phyloP scores from a whole-genome alignment of 2,797 vertebrate species.

The Cichlasoma orientale region DNA sequence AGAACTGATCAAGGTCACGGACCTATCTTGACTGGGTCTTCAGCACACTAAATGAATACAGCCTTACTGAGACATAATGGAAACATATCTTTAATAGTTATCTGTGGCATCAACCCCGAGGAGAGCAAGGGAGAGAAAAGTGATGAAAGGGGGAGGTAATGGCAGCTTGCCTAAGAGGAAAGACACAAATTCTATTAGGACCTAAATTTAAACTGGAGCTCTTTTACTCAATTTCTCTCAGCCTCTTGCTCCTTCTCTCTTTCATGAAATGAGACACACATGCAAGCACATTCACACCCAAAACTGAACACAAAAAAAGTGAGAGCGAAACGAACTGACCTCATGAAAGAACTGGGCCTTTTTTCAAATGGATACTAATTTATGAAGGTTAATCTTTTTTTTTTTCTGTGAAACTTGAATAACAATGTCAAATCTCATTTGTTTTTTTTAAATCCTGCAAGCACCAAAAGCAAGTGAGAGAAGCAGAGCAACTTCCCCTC shows the following conservation, averaged over 20 bases:
- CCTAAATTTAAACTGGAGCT: conserved; percentile 62
- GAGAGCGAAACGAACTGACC: conserved; percentile 18
- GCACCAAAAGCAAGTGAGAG: not conserved
- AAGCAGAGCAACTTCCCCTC: not conserved
- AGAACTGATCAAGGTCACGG: conserved; percentile 32
- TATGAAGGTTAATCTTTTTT: conserved; percentile 12
- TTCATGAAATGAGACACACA: conserved; percentile 10
- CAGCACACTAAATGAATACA: conserved; percentile 26
- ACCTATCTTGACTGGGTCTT: conserved; percentile 14
- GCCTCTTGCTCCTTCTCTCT: conserved; percentile 7
- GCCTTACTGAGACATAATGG: conserved; percentile 35
- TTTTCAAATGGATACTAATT: conserved; percentile 20
- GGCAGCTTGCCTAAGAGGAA: conserved; percentile 55
- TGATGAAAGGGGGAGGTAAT: conserved; percentile 70
- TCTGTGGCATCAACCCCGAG: conserved; percentile 42
- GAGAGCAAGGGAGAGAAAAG: conserved; percentile 45
- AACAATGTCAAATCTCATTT: not conserved
- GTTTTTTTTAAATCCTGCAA: conserved; percentile 15
- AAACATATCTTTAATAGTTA: conserved; percentile 40
- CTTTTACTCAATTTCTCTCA: conserved; percentile 42
- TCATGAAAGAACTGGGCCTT: conserved; percentile 19
- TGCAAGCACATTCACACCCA: not conserved
- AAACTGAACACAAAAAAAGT: not conserved
- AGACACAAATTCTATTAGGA: conserved; percentile 64
- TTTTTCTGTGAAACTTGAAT: conserved; percentile 6